phyloP scores from a whole-genome alignment of 2,113 vertebrate genomes.

The Rhinogobius similis region DNA sequence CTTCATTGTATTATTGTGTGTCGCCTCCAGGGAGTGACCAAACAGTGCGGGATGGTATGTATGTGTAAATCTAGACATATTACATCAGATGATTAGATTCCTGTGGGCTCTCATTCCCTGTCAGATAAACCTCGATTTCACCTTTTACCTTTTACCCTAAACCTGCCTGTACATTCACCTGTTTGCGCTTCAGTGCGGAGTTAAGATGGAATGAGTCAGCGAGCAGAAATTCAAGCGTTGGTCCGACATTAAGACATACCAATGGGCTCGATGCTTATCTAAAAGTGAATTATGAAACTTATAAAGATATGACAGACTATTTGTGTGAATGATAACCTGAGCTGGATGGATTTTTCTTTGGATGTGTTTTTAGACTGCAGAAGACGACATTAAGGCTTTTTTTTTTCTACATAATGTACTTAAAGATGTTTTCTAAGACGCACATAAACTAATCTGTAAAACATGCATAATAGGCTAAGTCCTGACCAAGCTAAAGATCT shows the following conservation, averaged over 20 bases:
- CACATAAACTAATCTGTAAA: too few species aligned
- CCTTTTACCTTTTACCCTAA: slow-evolving; percentile 29
- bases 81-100: slow-evolving; percentile 55
- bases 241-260: slow-evolving; percentile 30
- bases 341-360: slow-evolving; percentile 23
- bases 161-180: slow-evolving; percentile 10
- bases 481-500: too few species aligned
- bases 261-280: slow-evolving; percentile 26
- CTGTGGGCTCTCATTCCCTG: slow-evolving; percentile 34
- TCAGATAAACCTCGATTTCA: slow-evolving; percentile 53
- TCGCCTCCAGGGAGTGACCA: slow-evolving; percentile 40
- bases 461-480: background rate
- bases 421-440: too few species aligned
- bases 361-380: slow-evolving; percentile 45
- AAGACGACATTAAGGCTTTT: too few species aligned
- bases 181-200: slow-evolving; percentile 19
- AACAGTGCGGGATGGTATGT: slow-evolving; percentile 38
- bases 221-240: slow-evolving; percentile 19
- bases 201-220: slow-evolving; percentile 15
- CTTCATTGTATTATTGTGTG: slow-evolving; percentile 8
- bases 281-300: slow-evolving; percentile 15
- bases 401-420: too few species aligned
- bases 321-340: slow-evolving; percentile 22
- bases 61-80: slow-evolving; percentile 52
- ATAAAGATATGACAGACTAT: slow-evolving; percentile 30